These are phyloP conservation scores for Drosophila gaucha DNA, from an alignment of 2,888 invertebrate species.

Conservation along the genomic window DNA sequence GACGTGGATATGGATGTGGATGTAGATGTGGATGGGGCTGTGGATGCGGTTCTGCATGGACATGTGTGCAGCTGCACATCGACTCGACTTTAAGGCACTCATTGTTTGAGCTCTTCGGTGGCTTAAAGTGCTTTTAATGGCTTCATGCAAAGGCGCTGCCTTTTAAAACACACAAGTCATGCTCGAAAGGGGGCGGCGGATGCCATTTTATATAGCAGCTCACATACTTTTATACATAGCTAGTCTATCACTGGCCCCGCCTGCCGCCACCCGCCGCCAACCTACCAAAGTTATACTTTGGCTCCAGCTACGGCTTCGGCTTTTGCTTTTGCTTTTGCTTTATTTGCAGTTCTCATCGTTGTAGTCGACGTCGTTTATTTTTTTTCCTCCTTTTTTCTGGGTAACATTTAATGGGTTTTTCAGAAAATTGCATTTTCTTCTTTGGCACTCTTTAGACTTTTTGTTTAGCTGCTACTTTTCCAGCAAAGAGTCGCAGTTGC, in stretches of 20 bases:
- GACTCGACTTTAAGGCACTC: conserved; percentile 59
- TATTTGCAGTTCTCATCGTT: conserved; percentile 68
- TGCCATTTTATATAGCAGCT: conserved; percentile 28
- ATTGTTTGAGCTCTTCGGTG: conserved; percentile 38
- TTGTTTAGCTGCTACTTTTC: conserved; percentile 77
- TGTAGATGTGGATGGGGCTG: not conserved
- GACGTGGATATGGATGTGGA: conserved; percentile 9
- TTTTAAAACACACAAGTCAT: conserved; percentile 63
- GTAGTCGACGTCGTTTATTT: conserved; percentile 13
- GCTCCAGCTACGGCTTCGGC: conserved; percentile 48
- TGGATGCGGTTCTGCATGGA: conserved; percentile 5
- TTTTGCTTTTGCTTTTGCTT: conserved; percentile 58
- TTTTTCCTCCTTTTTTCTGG: conserved; percentile 57
- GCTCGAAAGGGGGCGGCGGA: conserved; percentile 5
- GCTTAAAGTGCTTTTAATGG: conserved; percentile 75
- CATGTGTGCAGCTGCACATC: conserved; percentile 24
- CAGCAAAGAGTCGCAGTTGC: conserved; percentile 42
- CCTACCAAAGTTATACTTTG: too few relatives aligned
- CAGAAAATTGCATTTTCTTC: conserved; percentile 83
- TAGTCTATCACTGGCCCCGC: conserved; percentile 59
- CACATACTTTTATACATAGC: conserved; percentile 42
- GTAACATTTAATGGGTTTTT: conserved; percentile 82
- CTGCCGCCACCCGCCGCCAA: conserved; percentile 11
- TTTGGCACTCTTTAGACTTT: conserved; percentile 79
- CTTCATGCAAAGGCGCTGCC: conserved; percentile 54